Evolutionary conservation across 1,140 invertebrate species (phyloP).

Genomic region (Reticulitermes speratus): DNA sequence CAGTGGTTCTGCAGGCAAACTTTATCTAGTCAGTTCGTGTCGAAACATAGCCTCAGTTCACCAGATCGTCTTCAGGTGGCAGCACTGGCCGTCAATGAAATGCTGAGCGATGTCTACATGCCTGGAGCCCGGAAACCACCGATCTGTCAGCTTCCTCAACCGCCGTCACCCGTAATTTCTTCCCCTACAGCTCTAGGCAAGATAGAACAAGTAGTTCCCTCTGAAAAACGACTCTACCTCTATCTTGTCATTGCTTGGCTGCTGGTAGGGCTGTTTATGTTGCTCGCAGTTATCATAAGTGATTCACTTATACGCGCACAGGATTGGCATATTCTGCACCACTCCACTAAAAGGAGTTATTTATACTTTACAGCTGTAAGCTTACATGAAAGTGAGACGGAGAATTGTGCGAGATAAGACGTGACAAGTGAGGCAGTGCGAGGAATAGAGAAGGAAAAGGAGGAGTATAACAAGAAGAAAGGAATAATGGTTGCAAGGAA

Average conservation of each 20-base stretch:
- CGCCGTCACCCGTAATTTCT: not conserved
- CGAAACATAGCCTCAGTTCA: no score
- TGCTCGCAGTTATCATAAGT: not conserved
- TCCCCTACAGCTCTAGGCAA: not conserved
- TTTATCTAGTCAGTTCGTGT: no score
- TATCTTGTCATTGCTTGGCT: not conserved
- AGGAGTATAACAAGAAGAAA: no score
- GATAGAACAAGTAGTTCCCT: not conserved
- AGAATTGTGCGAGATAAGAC: no score
- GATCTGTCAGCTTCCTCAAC: conserved; percentile 9
- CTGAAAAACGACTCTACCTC: not conserved
- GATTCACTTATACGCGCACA: not conserved
- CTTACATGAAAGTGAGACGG: not conserved
- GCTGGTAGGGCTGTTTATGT: not conserved
- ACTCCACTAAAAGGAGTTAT: not conserved
- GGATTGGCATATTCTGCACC: not conserved
- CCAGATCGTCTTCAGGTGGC: no score
- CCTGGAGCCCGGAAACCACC: not conserved
- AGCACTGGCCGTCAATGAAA: not conserved
- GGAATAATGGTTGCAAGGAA: no score
- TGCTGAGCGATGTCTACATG: not conserved
- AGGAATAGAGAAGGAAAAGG: no score
- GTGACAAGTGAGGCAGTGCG: no score
- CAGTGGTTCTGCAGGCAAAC: no score
- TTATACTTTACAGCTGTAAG: not conserved